Evolutionary conservation across 1,140 invertebrate species (phyloP).

Genomic region (Steinernema feltiae): DNA sequence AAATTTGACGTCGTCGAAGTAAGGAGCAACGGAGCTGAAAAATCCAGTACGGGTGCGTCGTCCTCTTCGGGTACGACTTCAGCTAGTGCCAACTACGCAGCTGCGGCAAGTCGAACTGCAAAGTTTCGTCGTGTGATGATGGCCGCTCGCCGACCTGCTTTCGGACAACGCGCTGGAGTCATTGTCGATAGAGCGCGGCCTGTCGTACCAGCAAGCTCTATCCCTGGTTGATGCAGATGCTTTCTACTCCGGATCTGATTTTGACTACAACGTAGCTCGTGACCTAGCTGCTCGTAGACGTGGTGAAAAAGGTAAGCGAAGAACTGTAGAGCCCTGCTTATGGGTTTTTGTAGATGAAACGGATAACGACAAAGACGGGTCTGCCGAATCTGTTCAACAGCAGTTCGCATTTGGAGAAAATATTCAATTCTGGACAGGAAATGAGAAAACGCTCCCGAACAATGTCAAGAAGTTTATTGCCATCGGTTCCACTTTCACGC

Average conservation of each 20-base stretch:
- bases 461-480: conserved; percentile 60
- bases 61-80: conserved; percentile 21
- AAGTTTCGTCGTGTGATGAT: conserved; percentile 52
- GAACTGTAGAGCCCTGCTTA: background rate
- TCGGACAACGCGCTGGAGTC: conserved; percentile 32
- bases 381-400: background rate
- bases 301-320: conserved; percentile 55
- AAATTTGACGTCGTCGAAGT: conserved; percentile 4
- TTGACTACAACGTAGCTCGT: conserved; percentile 91
- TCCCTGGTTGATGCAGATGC: conserved; percentile 88
- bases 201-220: conserved; percentile 61
- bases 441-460: background rate
- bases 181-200: conserved; percentile 51
- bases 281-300: conserved; percentile 69
- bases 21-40: background rate
- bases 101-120: conserved; percentile 52
- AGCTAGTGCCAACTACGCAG: conserved; percentile 19
- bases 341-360: conserved; percentile 11
- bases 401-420: background rate
- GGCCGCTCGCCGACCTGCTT: conserved; percentile 31
- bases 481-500: conserved; percentile 82
- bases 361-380: conserved; percentile 20
- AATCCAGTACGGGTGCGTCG: background rate
- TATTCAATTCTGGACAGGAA: background rate
- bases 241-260: conserved; percentile 96